phyloP scores from a whole-genome alignment of 1,140 invertebrate species.

The Rhyzopertha dominica region DNA sequence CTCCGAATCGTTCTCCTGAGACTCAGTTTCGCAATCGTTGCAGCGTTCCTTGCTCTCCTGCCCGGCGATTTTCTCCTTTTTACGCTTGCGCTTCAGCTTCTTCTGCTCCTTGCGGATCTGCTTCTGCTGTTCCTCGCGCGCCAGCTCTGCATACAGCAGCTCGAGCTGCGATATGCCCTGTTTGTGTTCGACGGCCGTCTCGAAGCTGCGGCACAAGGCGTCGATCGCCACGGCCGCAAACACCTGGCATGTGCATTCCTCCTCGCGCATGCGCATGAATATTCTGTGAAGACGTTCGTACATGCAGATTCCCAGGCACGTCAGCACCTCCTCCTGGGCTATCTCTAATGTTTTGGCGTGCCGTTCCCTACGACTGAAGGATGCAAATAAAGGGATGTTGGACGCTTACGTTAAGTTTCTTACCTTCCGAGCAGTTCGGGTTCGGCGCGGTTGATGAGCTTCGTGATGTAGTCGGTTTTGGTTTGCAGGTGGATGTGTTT shows the following conservation, averaged over 20 bases:
- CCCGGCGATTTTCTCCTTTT: conserved; percentile 52
- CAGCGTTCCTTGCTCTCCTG: conserved; percentile 34
- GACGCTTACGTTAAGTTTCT: conserved; percentile 10
- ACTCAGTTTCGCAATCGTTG: conserved; percentile 30
- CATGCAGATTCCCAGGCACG: conserved; percentile 86
- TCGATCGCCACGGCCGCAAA: conserved; percentile 83
- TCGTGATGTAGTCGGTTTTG: conserved; percentile 80
- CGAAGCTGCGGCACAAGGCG: conserved; percentile 80
- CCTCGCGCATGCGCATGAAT: conserved; percentile 77
- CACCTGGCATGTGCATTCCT: conserved; percentile 87
- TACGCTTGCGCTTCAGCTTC: conserved; percentile 77
- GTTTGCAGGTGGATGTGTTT: conserved; percentile 82
- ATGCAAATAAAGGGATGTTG: not conserved
- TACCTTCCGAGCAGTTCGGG: conserved; percentile 80
- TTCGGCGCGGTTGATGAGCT: conserved; percentile 81
- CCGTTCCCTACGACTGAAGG: conserved; percentile 63
- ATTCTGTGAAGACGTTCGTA: conserved; percentile 83
- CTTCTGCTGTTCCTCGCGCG: conserved; percentile 75
- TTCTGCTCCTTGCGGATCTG: conserved; percentile 81
- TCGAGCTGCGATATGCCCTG: conserved; percentile 83
- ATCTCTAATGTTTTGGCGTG: conserved; percentile 93
- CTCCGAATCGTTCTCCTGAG: conserved; percentile 31
- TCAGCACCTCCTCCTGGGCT: conserved; percentile 91
- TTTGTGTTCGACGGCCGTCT: conserved; percentile 82
- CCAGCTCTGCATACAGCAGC: conserved; percentile 73